phyloP scores from a whole-genome alignment of 2,113 vertebrate species.

The Melospiza melodia region DNA sequence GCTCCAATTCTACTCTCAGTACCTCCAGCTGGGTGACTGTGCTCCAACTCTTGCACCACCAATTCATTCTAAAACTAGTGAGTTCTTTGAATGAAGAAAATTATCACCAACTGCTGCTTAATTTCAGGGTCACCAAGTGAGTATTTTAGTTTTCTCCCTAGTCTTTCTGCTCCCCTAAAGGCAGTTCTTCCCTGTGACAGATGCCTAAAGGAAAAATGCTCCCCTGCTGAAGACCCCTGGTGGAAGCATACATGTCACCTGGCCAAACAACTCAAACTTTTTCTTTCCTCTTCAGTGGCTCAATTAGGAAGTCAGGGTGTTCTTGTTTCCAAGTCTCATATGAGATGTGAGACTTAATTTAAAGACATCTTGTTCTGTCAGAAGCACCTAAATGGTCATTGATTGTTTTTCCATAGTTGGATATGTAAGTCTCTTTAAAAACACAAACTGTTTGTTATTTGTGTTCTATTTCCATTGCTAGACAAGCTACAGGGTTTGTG shows the following conservation, averaged over 20 bases:
- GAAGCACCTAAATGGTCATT: conserved; percentile 40
- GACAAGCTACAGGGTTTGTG: not conserved
- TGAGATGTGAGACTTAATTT: conserved; percentile 42
- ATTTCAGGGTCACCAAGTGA: not conserved
- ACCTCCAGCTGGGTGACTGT: not conserved
- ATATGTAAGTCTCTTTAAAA: not conserved
- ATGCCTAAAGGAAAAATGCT: not conserved
- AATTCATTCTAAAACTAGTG: not conserved
- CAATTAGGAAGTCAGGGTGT: conserved; percentile 19
- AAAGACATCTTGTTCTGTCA: conserved; percentile 60
- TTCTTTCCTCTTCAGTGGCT: not conserved
- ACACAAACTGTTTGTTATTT: conserved; percentile 5
- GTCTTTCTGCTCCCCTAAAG: not conserved
- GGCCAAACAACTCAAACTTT: not conserved
- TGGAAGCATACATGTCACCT: not conserved
- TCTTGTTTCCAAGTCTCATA: not conserved
- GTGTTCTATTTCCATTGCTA: not conserved
- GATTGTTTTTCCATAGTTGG: conserved; percentile 25
- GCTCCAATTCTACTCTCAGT: not conserved
- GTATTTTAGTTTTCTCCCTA: not conserved
- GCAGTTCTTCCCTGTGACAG: not conserved
- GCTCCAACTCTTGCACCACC: not conserved
- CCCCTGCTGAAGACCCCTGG: not conserved
- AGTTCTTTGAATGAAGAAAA: not conserved
- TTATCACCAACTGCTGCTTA: not conserved